These are phyloP conservation scores for Physella acuta DNA, from an alignment of 1,140 invertebrate genomes.

Conservation along the genomic window DNA sequence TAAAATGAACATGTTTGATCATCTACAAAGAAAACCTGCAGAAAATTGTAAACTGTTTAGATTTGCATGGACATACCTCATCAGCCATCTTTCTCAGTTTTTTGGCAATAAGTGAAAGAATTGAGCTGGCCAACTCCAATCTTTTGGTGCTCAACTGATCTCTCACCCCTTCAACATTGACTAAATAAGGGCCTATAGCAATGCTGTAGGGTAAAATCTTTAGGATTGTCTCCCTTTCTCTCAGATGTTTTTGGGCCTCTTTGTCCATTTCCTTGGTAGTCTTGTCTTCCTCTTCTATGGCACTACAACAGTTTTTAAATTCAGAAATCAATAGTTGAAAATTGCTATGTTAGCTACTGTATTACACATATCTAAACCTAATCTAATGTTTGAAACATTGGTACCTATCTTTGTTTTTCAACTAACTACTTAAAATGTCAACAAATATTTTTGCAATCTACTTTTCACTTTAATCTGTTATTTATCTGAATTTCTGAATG, in stretches of 20 bases:
- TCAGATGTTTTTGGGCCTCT: constrained; percentile 56
- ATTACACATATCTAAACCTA: too few relatives aligned
- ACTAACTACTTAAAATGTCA: too few relatives aligned
- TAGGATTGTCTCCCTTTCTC: constrained; percentile 51
- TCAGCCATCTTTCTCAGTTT: constrained; percentile 57
- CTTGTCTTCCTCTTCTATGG: constrained; percentile 51
- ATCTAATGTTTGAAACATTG: too few relatives aligned
- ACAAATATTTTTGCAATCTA: too few relatives aligned
- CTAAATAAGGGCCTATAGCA: constrained; percentile 71
- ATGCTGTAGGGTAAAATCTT: constrained; percentile 64
- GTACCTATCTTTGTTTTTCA: too few relatives aligned
- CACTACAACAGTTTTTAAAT: constrained; percentile 32
- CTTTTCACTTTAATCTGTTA: too few relatives aligned
- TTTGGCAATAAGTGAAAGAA: constrained; percentile 67
- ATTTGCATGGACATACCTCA: constrained; percentile 39
- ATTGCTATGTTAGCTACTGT: too few relatives aligned
- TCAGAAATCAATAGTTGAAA: not conserved
- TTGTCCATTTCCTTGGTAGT: constrained; percentile 54
- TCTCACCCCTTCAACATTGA: constrained; percentile 66
- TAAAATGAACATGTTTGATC: too few relatives aligned
- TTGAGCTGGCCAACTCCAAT: constrained; percentile 65
- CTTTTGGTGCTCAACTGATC: constrained; percentile 66
- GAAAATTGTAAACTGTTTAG: not conserved
- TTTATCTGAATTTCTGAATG: too few relatives aligned
- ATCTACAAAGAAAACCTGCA: not conserved